Evolutionary conservation across 1,140 invertebrate genomes (phyloP).

Genomic region (Cylas formicarius): DNA sequence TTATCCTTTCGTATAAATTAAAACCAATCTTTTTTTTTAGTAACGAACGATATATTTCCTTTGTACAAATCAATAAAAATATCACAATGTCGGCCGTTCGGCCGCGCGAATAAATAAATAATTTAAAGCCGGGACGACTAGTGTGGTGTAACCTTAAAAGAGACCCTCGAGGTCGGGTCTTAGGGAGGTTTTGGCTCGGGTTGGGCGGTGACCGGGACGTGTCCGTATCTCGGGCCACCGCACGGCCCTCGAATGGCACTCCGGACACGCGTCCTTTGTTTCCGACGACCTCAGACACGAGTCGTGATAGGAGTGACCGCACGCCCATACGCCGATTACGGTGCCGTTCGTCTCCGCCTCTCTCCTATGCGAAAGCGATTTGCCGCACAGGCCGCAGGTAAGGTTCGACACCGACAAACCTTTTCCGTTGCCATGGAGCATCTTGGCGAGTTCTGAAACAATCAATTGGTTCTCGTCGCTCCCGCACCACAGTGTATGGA

Average conservation of each 20-base stretch:
- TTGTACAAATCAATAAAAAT: too few species aligned
- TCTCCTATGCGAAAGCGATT: conserved; percentile 25
- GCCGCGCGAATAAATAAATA: too few species aligned
- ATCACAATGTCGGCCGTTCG: too few species aligned
- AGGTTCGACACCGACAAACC: conserved; percentile 28
- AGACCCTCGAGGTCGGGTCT: conserved; percentile 40
- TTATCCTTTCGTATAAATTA: too few species aligned
- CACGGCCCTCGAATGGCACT: conserved; percentile 28
- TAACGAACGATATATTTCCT: too few species aligned
- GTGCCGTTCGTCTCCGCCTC: conserved; percentile 19
- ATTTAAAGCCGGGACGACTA: too few species aligned
- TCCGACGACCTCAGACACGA: conserved; percentile 28
- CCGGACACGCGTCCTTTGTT: conserved; percentile 29
- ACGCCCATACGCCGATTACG: conserved; percentile 34
- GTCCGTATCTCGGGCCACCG: conserved; percentile 21
- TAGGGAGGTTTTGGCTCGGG: conserved; percentile 11
- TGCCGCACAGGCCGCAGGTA: conserved; percentile 33
- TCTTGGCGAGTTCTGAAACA: conserved; percentile 36
- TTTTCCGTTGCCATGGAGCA: conserved; percentile 27
- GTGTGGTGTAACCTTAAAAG: too few species aligned
- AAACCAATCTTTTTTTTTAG: too few species aligned
- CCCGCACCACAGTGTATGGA: too few species aligned
- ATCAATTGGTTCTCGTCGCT: too few species aligned
- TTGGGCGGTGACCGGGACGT: conserved; percentile 10
- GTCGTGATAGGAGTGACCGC: conserved; percentile 37